Base-by-base conservation (phyloP, 64 coral and sea anemone species). In the Pocillopora damicornis region DNA sequence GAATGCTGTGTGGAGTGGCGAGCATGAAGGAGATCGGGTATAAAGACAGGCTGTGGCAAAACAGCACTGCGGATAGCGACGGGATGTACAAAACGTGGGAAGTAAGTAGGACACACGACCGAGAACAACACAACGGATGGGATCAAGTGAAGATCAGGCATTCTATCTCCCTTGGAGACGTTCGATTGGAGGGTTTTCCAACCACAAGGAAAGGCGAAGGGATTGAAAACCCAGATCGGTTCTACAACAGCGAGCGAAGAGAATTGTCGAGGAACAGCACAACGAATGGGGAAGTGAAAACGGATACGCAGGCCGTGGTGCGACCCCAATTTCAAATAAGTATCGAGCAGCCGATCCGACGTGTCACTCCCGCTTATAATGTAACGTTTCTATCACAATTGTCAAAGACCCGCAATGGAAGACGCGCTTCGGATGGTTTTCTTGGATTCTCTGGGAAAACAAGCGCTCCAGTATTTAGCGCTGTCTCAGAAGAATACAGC, bases 41-140 rank as follows among this genome's bases (percentile, higher is more conserved):
- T n/a, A 38, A 72, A 5, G 11, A 38, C 63, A 56, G 63, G 13
- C 37, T 85, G 20, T 85, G 81, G 81, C 51, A 18, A 14, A 71
- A 23, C 57, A 85, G 35, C 51, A 73, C 65, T 13, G 51, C 37
- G 51, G 18, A 85, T 58, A 10, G 58, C 0, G 64, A 85, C 67
- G 16, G n/a, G 11, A 85, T 85, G 81, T 85, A 85, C 65, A 85
- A 85, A 23, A 18, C 38, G 30, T 85, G 81, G 64, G n/a, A 66
- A 17, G 20, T 58, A 20, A 26, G 15, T 35, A 9, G 5, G 9
- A 35, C 73, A 75, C 62, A 66, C 30, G 62, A 35, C 25, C 14
- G 65, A 82, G 13, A 82, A 42, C 81, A 22, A 51, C 63, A 72
- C 57, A 85, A 68, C 63, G 64, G 63, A 2, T 85, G 81, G 81